phyloP scores from a whole-genome alignment of 2,888 invertebrate species.

The Leucophenga montana region DNA sequence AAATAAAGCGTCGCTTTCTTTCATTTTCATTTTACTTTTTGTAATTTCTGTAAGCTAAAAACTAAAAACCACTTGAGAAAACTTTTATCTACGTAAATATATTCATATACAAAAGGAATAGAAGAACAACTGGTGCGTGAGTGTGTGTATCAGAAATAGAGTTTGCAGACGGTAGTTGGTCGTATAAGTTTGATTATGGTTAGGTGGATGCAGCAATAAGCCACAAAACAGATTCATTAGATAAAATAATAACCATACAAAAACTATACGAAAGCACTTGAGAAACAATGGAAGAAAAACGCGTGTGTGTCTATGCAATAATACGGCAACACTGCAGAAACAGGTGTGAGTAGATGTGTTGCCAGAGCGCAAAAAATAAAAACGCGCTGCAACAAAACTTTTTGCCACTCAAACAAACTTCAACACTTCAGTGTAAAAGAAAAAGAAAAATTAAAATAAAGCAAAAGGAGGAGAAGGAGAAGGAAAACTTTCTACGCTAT shows the following conservation, averaged over 20 bases:
- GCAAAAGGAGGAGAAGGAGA: slow-evolving; percentile 30
- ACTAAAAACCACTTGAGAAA: slow-evolving; percentile 57
- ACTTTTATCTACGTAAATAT: slow-evolving; percentile 56
- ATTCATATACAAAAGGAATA: slow-evolving; percentile 25
- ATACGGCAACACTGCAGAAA: slow-evolving; percentile 1
- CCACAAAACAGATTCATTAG: slow-evolving; percentile 63
- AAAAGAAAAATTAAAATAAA: slow-evolving; percentile 21
- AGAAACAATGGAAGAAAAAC: slow-evolving; percentile 12
- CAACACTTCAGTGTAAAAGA: slow-evolving; percentile 54
- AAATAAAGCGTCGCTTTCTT: slow-evolving; percentile 12
- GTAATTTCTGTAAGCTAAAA: not conserved
- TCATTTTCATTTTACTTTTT: too few species aligned
- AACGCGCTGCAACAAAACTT: slow-evolving; percentile 7
- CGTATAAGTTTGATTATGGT: not conserved
- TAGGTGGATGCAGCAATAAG: too few species aligned
- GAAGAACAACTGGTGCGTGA: not conserved
- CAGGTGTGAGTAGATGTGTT: too few species aligned
- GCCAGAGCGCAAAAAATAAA: not conserved
- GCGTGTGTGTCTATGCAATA: not conserved
- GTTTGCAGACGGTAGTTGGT: not conserved
- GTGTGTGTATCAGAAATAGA: not conserved
- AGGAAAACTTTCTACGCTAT: slow-evolving; percentile 50
- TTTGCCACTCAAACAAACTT: slow-evolving; percentile 62
- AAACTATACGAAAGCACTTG: slow-evolving; percentile 20
- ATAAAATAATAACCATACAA: slow-evolving; percentile 61